Evolutionary conservation across 2,797 vertebrate species (phyloP), one percentile per base, ranked within the genome.

Genomic region (Hydrolagus colliei): DNA sequence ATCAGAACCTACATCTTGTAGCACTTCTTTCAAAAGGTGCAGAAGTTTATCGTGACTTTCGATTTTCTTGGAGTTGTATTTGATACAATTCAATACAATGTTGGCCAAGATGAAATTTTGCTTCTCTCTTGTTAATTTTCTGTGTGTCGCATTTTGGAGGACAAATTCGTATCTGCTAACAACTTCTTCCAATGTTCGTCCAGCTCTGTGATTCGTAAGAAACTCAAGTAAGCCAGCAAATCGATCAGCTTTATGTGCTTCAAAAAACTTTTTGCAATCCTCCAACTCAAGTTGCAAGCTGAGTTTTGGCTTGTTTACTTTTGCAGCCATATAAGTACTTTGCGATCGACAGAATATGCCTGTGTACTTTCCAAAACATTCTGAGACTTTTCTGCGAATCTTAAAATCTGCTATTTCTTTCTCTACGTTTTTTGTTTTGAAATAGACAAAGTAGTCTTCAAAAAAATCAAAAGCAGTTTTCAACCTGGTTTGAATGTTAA

Each of bases 221-320:
- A 92, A 89, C 9, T 92, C 89, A 86, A 95, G 89, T 88, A 96
- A 90, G 22, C 94, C 93, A 87, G 93, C 89, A 88, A 96, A 96
- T 0, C 88, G 93, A 71, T 93, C 92, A 87, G 92, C 94, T 88
- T 93, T 93, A 32, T 87, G 90, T 86, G 79, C 72, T 77, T 94
- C 93, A 59, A 95, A 85, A 32, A 86, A 86, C 27, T 85, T 84
- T 75, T 88, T 91, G n/a, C 9, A 88, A 14, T 92, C 89, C 74
- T 94, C 88, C 41, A 91, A 79, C 9, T 67, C 27, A 1, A 91
- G 84, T 88, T 90, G 86, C 59, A 80, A 1, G 22, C 27, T 88
- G 9, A 90, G 86, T 0, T 89, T 88, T 5, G 88, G 89, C 1
- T 89, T 90, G 9, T 10, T n/a, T 16, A 86, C 87, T 86, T 84